Evolutionary conservation across 2,113 vertebrate genomes (phyloP), one percentile per base, ranked within the genome.

Genomic region (Bucco capensis): DNA sequence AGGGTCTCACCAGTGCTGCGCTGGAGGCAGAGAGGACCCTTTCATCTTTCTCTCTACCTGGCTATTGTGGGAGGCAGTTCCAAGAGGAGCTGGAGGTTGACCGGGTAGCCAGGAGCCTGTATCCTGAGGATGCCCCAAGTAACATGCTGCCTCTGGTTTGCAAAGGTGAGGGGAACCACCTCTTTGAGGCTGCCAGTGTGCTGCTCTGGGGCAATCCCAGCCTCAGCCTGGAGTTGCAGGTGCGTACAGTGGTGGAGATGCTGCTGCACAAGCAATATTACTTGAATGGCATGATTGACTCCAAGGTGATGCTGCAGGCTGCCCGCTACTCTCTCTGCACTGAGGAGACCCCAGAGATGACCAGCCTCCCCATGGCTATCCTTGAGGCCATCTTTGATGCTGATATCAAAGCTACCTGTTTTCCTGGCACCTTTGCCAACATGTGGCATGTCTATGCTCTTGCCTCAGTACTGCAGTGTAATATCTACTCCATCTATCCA

Each of bases 361-460:
- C 98, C 70, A 98, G 97, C 91, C 96, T 99, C 37, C 97, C 99
- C 1, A 96, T 97, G 38, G 91, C 98, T 22, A 98, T 99, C 17
- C 94, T 99, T 76, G 99, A 99, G 89, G 99, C 98, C 94, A 99
- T 99, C 77, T 99, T 99, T 1, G 99, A 99, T 27, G 98, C 98
- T 0, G 99, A 99, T 15, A 98, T 99, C 86, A 99, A 99, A 94
- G 99, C 99, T 5, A 99, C 98, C 51, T 99, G 99, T 96, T 99
- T 99, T 81, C 98, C 98, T 1, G 98, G 97, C 76, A 98, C 99
- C 73, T 99, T 98, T 86, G 98, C 98, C 72, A 99, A 99, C 88
- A 99, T 99, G 98, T 99, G 99, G 99, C 99, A 99, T 1, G 86
- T 99, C 60, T 99, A 99, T 2, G 99, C 99, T 9, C 96, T 99